Evolutionary conservation across 2,888 invertebrate species (phyloP), one percentile per base, ranked within the genome.

Genomic region (Agriopis marginaria): DNA sequence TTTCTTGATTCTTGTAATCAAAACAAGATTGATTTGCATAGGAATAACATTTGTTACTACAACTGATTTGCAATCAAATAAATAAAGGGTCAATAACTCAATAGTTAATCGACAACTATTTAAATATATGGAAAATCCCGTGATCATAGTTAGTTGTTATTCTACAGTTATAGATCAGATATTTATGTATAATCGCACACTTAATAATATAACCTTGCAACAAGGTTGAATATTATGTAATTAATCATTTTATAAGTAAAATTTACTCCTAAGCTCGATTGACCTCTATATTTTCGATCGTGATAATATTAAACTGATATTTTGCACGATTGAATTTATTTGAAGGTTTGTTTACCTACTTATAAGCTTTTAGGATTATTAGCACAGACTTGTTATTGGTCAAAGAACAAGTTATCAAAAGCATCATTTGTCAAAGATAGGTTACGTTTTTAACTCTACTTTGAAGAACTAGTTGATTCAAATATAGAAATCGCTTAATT

Each of bases 171-270:
- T 23, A 23, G 12, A 14, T 42, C 42, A 55, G 14, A 54, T 7
- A 45, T 3, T 42, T 1, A 58, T 42, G 17, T 14, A 44, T 51
- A 40, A 61, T 49, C 50, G 32, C 5, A 32, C 32, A 23, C 17
- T 42, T 55, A 40, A 47, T 55, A 53, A 14, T 44, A 40, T 47
- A 66, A 66, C 75, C 72, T 72, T 66, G 71, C 54, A 61, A 49
- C 63, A 66, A 70, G 71, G 65, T 42, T 69, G 50, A 67, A 62
- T 66, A 60, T 67, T 54, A 70, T 40, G 17, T 64, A 55, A 63
- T 51, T 51, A 58, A 65, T 68, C 49, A 59, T 54, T 49, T 42
- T 14, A 49, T 50, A 62, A 45, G 23, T 51, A 12, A 51, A 62
- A 55, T 63, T 45, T 45, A 59, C 50, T 61, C 54, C 50, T 4